Percentiles rank a stretch among this genome's conserved stretches.
Conservation (phyloP, 2,888 invertebrate genomes). For the Volucella zonaria region DNA sequence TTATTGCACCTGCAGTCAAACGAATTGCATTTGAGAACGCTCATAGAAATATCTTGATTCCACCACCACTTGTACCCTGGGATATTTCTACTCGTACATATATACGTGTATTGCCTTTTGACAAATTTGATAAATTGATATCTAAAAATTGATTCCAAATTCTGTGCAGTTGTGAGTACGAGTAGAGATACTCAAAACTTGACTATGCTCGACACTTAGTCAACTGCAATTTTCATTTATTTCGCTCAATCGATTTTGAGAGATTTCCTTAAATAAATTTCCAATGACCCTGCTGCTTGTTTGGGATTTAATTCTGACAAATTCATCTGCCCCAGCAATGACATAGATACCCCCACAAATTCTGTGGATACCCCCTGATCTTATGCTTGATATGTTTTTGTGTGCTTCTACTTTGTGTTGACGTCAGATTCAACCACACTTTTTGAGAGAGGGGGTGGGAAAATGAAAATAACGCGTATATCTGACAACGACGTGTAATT, state of each 20-base stretch:
- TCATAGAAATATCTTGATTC: slow-evolving; percentile 29
- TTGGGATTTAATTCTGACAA: neutral
- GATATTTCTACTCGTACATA: neutral
- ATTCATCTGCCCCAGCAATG: too few species aligned
- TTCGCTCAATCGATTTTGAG: slow-evolving; percentile 24
- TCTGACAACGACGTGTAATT: slow-evolving; percentile 30
- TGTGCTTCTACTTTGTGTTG: neutral
- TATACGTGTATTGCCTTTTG: slow-evolving; percentile 4
- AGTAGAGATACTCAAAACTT: neutral
- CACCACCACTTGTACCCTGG: neutral
- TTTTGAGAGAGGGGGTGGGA: too few species aligned
- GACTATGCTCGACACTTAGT: slow-evolving; percentile 6
- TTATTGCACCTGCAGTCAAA: slow-evolving; percentile 73
- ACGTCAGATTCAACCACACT: neutral
- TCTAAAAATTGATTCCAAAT: slow-evolving; percentile 38
- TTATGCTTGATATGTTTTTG: too few species aligned
- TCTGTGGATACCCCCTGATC: too few species aligned
- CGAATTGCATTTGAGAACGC: slow-evolving; percentile 46
- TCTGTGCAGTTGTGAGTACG: neutral
- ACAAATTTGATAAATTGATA: slow-evolving; percentile 57
- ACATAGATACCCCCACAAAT: too few species aligned
- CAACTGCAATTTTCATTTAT: slow-evolving; percentile 7
- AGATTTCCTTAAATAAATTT: neutral
- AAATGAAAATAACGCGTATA: neutral
- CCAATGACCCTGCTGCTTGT: neutral